Base-by-base conservation (phyloP, 2,113 vertebrate genomes). In the Aphyosemion australe region DNA sequence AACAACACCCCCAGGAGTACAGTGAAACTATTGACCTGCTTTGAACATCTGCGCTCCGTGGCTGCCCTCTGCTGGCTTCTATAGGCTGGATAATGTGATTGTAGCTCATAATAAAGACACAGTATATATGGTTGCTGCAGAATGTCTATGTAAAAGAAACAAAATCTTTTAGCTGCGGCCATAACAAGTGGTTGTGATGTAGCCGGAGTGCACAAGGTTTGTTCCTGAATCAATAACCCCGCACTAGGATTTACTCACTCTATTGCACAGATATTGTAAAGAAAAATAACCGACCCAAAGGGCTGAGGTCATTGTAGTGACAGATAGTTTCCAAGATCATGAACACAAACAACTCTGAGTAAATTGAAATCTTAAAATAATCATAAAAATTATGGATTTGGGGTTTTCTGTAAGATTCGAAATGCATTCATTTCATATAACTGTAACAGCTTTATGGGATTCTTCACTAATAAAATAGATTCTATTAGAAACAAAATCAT, bases 1-100 rank as follows among this genome's bases (percentile, higher is more conserved):
- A 85, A 61, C 69, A 43, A 39, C 74, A 48, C 74, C 46, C 76
- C 2, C n/a, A 68, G 61, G 74, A 76, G 46, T 8, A 52, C 43
- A 21, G 43, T 65, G 5, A 10, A 32, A 42, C 41, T 31, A 57
- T 72, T 57, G 32, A 73, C 64, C 19, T 13, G 47, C 61, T 61
- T 52, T 20, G 15, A 37, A 52, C 3, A 39, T 72, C 62, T 79
- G 68, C 71, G 79, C 51, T 52, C 56, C 54, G 50, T 16, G 85
- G 72, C 82, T 84, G 86, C 83, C 87, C 84, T 76, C 89, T 90
- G 76, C 83, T 84, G 87, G 86, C 68, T 5, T 7, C 19, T 21
- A n/a, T 1, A 3, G 21, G 18, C 26, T 42, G 11, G 46, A 48
- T 32, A 13, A 26, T 34, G 10, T 39, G 50, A 67, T 12, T 43